These are phyloP conservation scores for Nipponia nippon DNA, from an alignment of 2,113 vertebrate genomes.

Conservation along the genomic window DNA sequence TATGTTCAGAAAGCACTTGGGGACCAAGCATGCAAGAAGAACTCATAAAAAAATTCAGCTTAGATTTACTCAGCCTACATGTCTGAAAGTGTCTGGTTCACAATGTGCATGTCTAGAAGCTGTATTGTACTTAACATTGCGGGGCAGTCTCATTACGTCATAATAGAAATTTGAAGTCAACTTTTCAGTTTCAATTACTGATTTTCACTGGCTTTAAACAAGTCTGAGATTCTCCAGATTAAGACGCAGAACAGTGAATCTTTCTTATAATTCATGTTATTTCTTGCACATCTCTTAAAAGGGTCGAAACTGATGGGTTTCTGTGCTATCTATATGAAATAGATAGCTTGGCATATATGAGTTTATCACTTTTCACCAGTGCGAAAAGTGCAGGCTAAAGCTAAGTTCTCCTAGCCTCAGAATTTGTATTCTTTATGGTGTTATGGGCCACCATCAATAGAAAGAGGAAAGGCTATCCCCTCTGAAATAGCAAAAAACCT, in stretches of 20 bases:
- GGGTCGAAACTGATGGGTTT: background rate
- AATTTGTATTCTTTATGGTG: background rate
- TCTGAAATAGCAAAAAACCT: background rate
- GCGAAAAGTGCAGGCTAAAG: background rate
- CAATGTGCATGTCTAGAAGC: background rate
- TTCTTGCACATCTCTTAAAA: background rate
- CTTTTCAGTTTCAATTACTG: background rate
- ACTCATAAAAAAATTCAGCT: background rate
- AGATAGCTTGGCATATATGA: background rate
- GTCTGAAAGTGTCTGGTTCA: background rate
- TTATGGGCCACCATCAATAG: background rate
- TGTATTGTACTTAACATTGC: background rate
- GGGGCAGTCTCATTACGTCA: background rate
- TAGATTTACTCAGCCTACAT: background rate
- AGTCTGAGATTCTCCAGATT: background rate
- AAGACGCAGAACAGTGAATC: background rate
- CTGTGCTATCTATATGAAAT: background rate
- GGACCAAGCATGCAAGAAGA: background rate
- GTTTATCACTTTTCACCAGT: background rate
- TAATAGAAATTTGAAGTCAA: background rate
- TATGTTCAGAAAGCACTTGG: background rate
- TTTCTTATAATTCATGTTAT: background rate
- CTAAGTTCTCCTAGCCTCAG: background rate
- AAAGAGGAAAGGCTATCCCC: background rate
- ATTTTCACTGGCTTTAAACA: background rate